Evolutionary conservation across 1,140 invertebrate genomes (phyloP), one percentile per base, ranked within the genome.

Genomic region (Dendroctonus valens): DNA sequence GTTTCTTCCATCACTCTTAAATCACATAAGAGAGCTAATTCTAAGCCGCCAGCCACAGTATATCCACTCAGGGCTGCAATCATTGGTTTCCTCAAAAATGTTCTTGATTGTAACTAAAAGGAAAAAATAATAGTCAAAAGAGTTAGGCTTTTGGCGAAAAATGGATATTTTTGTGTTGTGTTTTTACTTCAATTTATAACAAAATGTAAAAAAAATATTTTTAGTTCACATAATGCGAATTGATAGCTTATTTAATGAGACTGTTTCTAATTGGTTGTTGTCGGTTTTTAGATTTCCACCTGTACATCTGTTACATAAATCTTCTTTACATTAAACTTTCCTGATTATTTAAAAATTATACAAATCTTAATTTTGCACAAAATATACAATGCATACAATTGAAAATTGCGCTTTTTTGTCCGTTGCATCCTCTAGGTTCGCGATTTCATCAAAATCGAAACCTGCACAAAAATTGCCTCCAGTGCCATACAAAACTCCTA

Each of bases 401-500:
- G 53, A 55, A 55, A 40, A 41, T 7, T 55, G 7, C 5, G 11
- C 11, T 9, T 26, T 26, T 55, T 14, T 4, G 50, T 14, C 44
- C 26, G 12, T 26, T 26, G 26, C n/a, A 41, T 58, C 41, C 9
- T 62, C 83, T 79, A 57, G 80, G 80, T 55, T 79, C 73, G 79
- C 79, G 64, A 91, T 79, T 74, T 91, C 87, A 63, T 88, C 81
- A 52, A 91, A 86, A 80, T 97, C 94, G 78, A 89, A 93, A 6
- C 95, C 95, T 41, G 93, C 87, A 80, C 92, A 96, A 79, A 97
- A 97, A 70, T 89, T 91, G 5, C 94, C 94, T 49, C 93, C 92
- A 76, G 88, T 85, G 38, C 95, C 95, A 81, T 95, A 87, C 5
- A 97, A 80, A 8, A 97, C 86, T 12, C 88, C 90, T 7, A 90